Evolutionary conservation across 92 coral and sea anemone genomes (phyloP).

Genomic region (Blastomussa wellsi): DNA sequence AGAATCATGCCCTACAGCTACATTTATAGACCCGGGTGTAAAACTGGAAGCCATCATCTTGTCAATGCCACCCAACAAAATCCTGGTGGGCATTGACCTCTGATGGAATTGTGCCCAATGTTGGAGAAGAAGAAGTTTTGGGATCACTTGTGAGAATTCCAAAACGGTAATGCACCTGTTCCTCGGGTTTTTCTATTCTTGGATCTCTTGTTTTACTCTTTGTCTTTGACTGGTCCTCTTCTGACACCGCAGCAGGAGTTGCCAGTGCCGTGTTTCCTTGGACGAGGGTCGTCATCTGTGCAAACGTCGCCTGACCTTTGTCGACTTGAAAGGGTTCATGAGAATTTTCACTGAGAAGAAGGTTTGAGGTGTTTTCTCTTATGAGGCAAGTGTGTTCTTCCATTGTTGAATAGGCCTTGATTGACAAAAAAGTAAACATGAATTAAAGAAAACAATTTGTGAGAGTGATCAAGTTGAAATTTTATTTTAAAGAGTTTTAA

Average conservation of each 20-base stretch:
- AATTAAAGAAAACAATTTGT: background rate
- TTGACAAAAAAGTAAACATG: background rate
- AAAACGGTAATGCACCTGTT: conserved; percentile 43
- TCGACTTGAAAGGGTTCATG: conserved; percentile 62
- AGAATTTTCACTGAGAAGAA: conserved; percentile 63
- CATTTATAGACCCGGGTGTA: no score
- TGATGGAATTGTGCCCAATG: background rate
- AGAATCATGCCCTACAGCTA: no score
- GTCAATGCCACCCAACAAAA: no score
- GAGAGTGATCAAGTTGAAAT: background rate
- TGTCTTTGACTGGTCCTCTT: conserved; percentile 40
- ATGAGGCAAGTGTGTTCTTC: conserved; percentile 75
- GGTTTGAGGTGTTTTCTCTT: conserved; percentile 73
- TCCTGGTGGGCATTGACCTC: background rate
- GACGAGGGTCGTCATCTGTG: conserved; percentile 68
- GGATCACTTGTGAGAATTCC: background rate
- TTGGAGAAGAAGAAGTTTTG: background rate
- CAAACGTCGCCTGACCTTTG: conserved; percentile 57
- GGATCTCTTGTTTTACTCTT: conserved; percentile 26
- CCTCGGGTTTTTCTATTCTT: conserved; percentile 21
- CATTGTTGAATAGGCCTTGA: conserved; percentile 72
- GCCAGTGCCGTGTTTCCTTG: conserved; percentile 84
- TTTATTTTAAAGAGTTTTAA: background rate
- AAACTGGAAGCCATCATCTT: no score
- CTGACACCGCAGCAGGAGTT: conserved; percentile 70